Conservation (phyloP, 2,888 invertebrate genomes). For the Allolobophora icterica region DNA sequence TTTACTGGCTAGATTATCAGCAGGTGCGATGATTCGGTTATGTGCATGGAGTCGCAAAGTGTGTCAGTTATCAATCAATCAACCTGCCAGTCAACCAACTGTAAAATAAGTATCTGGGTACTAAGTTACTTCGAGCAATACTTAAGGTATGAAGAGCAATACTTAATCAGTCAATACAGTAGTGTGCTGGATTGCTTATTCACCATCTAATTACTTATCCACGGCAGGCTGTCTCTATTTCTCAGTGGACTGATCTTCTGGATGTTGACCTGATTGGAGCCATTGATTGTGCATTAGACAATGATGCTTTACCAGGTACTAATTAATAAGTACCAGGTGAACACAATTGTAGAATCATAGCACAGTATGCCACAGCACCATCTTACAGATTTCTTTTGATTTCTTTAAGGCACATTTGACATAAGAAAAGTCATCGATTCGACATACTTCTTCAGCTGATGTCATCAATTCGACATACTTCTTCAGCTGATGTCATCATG, state of each 20-base stretch:
- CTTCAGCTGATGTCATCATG: conserved; percentile 64
- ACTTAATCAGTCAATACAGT: neutral
- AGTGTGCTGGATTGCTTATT: too few relatives aligned
- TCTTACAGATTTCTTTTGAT: neutral
- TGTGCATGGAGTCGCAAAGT: too few relatives aligned
- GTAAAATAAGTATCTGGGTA: neutral
- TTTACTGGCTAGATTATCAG: too few relatives aligned
- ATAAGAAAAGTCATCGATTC: conserved; percentile 65
- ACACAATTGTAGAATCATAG: too few relatives aligned
- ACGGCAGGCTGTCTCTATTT: too few relatives aligned
- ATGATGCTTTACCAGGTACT: too few relatives aligned
- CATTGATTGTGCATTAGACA: too few relatives aligned
- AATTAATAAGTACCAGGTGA: neutral
- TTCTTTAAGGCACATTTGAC: conserved; percentile 63
- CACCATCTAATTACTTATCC: too few relatives aligned
- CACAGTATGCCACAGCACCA: too few relatives aligned
- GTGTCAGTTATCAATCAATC: neutral
- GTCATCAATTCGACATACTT: conserved; percentile 67
- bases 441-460: conserved; percentile 68
- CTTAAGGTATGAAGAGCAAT: neutral
- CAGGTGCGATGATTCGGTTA: too few relatives aligned
- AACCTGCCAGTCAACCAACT: neutral
- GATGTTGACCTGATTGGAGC: too few relatives aligned
- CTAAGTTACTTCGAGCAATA: neutral
- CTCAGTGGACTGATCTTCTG: too few relatives aligned